Evolutionary conservation across 2,888 invertebrate genomes (phyloP), one percentile per base, ranked within the genome.

Genomic region (Merodon equestris): DNA sequence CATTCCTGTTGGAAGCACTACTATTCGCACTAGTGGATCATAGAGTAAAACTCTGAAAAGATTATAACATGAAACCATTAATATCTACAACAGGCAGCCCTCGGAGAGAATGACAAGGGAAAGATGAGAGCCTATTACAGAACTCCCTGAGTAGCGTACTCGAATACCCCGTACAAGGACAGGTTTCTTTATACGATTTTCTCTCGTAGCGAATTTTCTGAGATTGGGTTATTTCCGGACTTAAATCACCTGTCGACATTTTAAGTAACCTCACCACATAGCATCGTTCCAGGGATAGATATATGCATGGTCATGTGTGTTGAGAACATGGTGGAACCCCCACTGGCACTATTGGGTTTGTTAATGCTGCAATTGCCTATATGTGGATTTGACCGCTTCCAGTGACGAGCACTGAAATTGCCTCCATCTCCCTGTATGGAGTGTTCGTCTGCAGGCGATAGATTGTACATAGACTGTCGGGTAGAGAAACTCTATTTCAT

Each of bases 241-340:
- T 82, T 81, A 82, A 82, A 82, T 82, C 81, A 82, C 82, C 82
- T 82, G 82, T 82, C 82, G 82, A 82, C 81, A 77, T 77, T 81
- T 81, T 74, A 82, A 81, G 81, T 81, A 81, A 82, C 74, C 76
- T 82, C 68, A 82, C 82, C 82, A 74, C 82, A 82, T 64, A 73
- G 60, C 68, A 70, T 63, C 56, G 74, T 64, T 53, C 54, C 54
- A 60, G 18, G 60, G 53, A 36, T 57, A 57, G 50, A 53, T 53
- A 40, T 13, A 50, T 19, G 47, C 48, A 19, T 27, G 27, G 4
- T 7, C 34, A 38, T 42, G 40, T 4, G 15, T 13, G 47, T 54
- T 7, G 27, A 27, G 7, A 9, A 61, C 27, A 45, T 27, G 17
- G 18, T n/a, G 44, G 58, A 70, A 15, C 64, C 44, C 75, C 58